Evolutionary conservation across 35 echinoderm and acorn worm genomes (phyloP).

Genomic region (Acanthaster planci): DNA sequence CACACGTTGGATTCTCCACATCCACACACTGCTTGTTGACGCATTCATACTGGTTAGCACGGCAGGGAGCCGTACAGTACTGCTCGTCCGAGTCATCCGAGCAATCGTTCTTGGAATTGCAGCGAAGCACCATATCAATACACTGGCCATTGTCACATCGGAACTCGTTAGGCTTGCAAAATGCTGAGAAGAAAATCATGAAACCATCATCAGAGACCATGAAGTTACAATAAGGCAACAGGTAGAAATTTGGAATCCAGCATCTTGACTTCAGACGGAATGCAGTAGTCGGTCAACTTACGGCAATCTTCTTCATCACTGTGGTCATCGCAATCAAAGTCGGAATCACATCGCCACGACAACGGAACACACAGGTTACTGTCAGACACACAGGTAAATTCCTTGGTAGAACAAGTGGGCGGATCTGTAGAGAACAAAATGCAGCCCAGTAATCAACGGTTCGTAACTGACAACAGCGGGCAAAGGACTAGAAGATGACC

Average conservation of each 20-base stretch:
- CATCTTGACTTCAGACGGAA: background rate
- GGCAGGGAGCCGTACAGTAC: constrained; percentile 40
- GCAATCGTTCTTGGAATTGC: constrained; percentile 64
- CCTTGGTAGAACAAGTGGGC: constrained; percentile 72
- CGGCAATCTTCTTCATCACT: constrained; percentile 78
- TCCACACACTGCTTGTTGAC: constrained; percentile 62
- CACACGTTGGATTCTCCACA: constrained; percentile 31
- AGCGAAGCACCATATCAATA: constrained; percentile 45
- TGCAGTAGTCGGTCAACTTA: constrained; percentile 41
- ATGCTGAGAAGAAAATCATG: constrained; percentile 44
- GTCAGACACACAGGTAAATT: constrained; percentile 72
- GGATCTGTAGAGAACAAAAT: constrained; percentile 52
- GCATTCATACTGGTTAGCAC: constrained; percentile 39
- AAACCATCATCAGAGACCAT: background rate
- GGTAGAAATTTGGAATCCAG: no score
- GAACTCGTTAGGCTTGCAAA: constrained; percentile 52
- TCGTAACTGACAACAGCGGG: no score
- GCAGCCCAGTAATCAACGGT: background rate
- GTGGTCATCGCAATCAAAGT: constrained; percentile 62
- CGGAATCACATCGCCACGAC: constrained; percentile 62
- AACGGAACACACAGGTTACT: constrained; percentile 67
- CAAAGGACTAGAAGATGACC: no score
- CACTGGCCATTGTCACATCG: constrained; percentile 62
- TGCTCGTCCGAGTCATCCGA: constrained; percentile 46
- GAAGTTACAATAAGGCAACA: no score